Base-by-base conservation (phyloP, 1,140 invertebrate species). In the Pissodes strobi region DNA sequence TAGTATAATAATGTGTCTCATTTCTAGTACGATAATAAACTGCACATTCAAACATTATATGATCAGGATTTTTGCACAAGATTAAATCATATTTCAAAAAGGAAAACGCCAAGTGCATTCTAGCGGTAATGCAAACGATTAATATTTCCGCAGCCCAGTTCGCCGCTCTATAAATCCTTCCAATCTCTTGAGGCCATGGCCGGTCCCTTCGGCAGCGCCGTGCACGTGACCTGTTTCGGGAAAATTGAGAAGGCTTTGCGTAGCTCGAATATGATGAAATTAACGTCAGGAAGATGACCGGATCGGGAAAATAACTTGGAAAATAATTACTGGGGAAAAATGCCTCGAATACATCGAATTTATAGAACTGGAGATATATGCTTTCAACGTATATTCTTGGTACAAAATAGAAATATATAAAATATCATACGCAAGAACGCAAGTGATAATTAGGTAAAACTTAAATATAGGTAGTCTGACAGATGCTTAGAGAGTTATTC, bases 251-350 rank as follows among this genome's bases (percentile, higher is more conserved):
- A 57, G 27, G 39, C 18, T 12, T 27, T 45, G 43, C 18, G 4
- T 27, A 57, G 38, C 27, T 57, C 38, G 22, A 57, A 57, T 57
- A 57, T 57, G 38, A 57, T 57, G 55, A 57, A 57, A 57, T 57
- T 57, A 57, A 57, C 55, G 55, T 57, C 55, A 45, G 38, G 39
- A 43, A 45, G 38, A 38, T 57, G 55, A 45, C 55, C 55, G 38
- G 17, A 17, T 41, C 38, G 38, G 37, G 52, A 55, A 55, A 55
- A 55, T 55, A 55, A 27, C 52, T 39, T 13, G 23, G 30, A 34
- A 55, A 55, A 55, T 55, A 55, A 55, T 55, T 55, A 55, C 30
- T 37, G 10, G 52, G 10, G 13, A 13, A 48, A 21, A 23, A 48
- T 48, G 10, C 45, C 19, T 48, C 10, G 19, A 12, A 48, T 48